Evolutionary conservation across 2,113 vertebrate species (phyloP), one percentile per base, ranked within the genome.

Genomic region (Apaloderma vittatum): DNA sequence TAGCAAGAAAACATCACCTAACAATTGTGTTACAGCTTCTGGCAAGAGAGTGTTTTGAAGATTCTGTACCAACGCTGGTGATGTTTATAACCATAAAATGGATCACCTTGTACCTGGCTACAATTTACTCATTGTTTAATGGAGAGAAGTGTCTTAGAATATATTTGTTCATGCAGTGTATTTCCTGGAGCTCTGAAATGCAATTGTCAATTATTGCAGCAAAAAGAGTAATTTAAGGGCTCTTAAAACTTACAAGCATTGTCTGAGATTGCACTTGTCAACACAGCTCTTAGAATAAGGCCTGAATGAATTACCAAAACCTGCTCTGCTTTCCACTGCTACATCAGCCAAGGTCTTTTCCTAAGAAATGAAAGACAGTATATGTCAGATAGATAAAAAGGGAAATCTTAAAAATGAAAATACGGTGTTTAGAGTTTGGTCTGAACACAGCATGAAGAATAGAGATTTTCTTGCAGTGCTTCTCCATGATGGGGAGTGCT

Each of bases 231-330:
- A 93, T 92, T 95, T 88, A 55, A 94, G 62, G 67, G 26, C 77
- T 91, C 63, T 95, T 73, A 91, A 85, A 91, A 23, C 36, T 93
- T n/a, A 45, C 49, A 85, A 90, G 70, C 37, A 63, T 77, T 94
- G 78, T 45, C 67, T 90, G 87, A 92, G 66, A 93, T 90, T 80
- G 67, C 61, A 59, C 81, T 90, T 96, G 86, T 76, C 74, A 72
- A 40, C 2, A 8, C 45, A 66, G 23, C 29, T 90, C 51, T 88
- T 73, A 66, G 20, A 80, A 21, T 58, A 91, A 82, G 73, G 81
- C 55, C 68, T 90, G 59, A 73, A 61, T 16, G 96, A 61, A 94
- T 95, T 96, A 91, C 27, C 36, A 91, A 61, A 94, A 85, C 90
- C 89, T 49, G 34, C 75, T 93, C 54, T 1, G 11, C 57, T 78